These are phyloP conservation scores for Campoletis sonorensis DNA, from an alignment of 1,140 invertebrate species.

Conservation along the genomic window DNA sequence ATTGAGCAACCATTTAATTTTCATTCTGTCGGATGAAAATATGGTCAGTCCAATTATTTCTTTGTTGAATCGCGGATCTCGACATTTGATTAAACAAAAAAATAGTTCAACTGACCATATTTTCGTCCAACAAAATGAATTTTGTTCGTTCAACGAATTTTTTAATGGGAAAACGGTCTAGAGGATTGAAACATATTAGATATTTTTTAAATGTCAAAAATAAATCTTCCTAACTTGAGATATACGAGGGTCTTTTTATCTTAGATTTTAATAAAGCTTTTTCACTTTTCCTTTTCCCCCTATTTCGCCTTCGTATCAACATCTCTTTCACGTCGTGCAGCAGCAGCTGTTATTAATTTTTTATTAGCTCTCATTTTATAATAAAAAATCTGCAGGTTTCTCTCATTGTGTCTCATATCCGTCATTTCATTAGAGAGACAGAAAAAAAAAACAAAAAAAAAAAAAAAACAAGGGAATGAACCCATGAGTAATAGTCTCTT, in stretches of 20 bases:
- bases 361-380: neutral
- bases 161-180: neutral
- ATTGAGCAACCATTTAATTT: too few species aligned
- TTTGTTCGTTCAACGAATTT: too few species aligned
- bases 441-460: too few species aligned
- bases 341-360: neutral
- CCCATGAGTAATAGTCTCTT: neutral
- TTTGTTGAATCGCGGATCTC: too few species aligned
- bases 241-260: neutral
- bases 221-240: neutral
- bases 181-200: neutral
- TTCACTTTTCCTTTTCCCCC: neutral
- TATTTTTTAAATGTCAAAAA: neutral
- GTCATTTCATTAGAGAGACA: neutral
- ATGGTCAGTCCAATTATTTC: too few species aligned
- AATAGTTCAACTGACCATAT: too few species aligned
- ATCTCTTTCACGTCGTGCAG: neutral
- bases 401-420: neutral
- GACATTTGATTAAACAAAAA: too few species aligned
- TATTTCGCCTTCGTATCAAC: neutral
- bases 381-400: neutral
- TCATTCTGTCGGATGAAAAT: too few species aligned
- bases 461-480: conserved; percentile 1
- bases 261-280: conserved; percentile 7
- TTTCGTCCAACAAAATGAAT: too few species aligned